phyloP scores from a whole-genome alignment of 2,113 vertebrate species.

The Tringa solitaria region DNA sequence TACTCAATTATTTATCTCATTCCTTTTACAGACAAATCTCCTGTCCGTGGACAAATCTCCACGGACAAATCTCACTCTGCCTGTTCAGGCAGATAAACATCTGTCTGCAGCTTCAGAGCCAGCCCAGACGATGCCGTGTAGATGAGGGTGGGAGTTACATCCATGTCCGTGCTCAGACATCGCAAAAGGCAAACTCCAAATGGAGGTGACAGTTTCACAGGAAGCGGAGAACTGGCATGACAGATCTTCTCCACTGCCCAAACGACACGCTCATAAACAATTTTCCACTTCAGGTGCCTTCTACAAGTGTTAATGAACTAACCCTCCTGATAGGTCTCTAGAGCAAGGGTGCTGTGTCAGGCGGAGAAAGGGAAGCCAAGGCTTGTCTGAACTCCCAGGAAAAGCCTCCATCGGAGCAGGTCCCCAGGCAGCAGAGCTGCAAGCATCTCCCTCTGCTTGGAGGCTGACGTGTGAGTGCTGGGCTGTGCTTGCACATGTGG shows the following conservation, averaged over 20 bases:
- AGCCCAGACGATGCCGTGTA: background rate
- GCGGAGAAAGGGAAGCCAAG: background rate
- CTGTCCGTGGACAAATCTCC: background rate
- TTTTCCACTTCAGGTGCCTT: conserved; percentile 11
- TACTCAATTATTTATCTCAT: background rate
- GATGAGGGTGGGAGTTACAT: background rate
- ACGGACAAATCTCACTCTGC: background rate
- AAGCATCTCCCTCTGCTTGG: background rate
- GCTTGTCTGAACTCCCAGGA: background rate
- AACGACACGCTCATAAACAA: accelerated
- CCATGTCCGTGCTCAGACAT: background rate
- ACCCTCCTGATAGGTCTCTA: background rate
- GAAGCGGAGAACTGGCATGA: background rate
- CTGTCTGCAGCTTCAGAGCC: background rate
- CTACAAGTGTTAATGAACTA: background rate
- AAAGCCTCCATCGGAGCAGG: background rate
- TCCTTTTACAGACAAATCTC: background rate
- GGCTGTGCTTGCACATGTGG: background rate
- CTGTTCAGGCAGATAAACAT: background rate
- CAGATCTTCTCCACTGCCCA: background rate
- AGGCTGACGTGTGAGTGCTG: no score
- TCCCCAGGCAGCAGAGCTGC: background rate
- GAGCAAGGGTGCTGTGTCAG: background rate
- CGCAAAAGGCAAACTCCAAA: background rate
- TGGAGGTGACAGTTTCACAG: background rate